Evolutionary conservation across 1,140 invertebrate genomes (phyloP), one percentile per base, ranked within the genome.

Genomic region (Sitophilus oryzae): DNA sequence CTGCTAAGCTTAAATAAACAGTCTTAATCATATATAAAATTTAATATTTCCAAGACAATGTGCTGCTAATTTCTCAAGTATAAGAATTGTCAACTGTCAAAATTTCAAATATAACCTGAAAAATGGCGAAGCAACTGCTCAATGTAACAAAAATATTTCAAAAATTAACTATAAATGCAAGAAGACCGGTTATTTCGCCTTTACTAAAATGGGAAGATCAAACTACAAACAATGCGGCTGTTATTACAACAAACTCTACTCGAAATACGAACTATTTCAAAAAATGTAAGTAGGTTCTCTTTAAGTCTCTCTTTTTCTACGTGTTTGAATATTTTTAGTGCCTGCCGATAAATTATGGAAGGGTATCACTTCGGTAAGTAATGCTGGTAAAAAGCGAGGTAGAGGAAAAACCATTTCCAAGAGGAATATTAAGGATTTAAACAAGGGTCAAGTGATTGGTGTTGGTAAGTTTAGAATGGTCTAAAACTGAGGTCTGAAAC

Each of bases 331-430:
- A 40, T 61, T 68, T 75, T 37, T 60, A 92, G 89, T 85, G 41
- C 77, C 86, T 50, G 91, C 87, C 15, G 81, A 88, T 15, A 74
- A 85, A 41, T 73, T 99, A 63, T 99, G 96, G 96, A 93, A 94
- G 71, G 89, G 92, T 35, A 87, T 96, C 1, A 91, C 86, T 2
- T 88, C 86, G 65, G 93, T 99, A 1, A 97, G 94, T 81, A 96
- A 95, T 82, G 89, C 93, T 60, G 96, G 96, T 56, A 85, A 79
- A 64, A 94, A 93, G 70, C 83, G 94, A 76, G 96, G 96, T 52
- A 82, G 96, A 77, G 93, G 83, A n/a, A 93, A 82, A 74, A 85
- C 85, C 46, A 73, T 80, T 20, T 83, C 86, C 9, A 82, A 79
- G 55, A 87, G 81, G 66, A 73, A 80, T 14, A 78, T 80, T 10